Conservation (phyloP, 2,113 vertebrate species). For the Calyptomena viridis region DNA sequence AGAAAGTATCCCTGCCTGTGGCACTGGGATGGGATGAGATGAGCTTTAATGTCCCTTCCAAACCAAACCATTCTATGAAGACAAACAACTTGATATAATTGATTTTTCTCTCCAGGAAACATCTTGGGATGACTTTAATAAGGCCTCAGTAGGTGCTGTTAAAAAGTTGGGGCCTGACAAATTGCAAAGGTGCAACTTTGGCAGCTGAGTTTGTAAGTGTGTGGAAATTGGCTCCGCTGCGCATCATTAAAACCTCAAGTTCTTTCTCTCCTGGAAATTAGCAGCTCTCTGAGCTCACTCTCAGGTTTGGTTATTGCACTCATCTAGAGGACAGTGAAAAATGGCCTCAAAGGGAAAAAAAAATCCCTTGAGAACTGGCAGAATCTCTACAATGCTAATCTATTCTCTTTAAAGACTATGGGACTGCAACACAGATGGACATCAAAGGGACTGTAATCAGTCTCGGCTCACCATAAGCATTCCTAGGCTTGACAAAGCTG, state of each 20-base stretch:
- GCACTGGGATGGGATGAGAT: background rate
- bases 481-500: background rate
- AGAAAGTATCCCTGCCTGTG: background rate
- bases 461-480: background rate
- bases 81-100: background rate
- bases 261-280: background rate
- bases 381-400: background rate
- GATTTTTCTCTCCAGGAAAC: background rate
- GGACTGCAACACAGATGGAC: background rate
- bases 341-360: background rate
- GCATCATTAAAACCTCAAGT: background rate
- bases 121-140: background rate
- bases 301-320: background rate
- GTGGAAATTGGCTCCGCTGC: slow-evolving; percentile 28
- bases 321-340: background rate
- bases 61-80: background rate
- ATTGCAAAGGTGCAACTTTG: background rate
- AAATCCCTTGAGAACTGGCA: background rate
- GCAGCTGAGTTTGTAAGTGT: background rate
- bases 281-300: background rate
- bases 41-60: background rate
- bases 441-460: background rate
- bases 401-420: background rate
- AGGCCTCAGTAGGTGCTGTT: slow-evolving; percentile 31
- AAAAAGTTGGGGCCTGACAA: slow-evolving; percentile 28